Evolutionary conservation across 2,797 vertebrate genomes (phyloP).

Genomic region (Podarcis lilfordi): DNA sequence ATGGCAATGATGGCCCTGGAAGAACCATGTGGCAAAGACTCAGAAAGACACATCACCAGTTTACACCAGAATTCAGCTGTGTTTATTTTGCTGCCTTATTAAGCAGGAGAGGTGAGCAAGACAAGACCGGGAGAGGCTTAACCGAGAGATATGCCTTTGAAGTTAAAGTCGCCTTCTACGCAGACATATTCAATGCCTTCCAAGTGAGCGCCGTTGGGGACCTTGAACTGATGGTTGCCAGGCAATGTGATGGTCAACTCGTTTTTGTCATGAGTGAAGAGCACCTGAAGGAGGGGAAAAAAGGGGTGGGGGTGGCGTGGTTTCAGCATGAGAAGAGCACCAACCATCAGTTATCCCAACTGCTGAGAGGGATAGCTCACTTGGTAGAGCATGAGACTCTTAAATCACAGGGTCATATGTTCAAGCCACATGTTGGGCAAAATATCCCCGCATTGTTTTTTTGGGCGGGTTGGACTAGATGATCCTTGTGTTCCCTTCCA

Average conservation of each 20-base stretch:
- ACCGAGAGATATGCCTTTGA: slow-evolving; percentile 72
- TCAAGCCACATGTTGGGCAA: no score
- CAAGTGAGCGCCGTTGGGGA: slow-evolving; percentile 74
- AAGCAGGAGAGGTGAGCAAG: slow-evolving; percentile 5
- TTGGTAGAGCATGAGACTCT: no score
- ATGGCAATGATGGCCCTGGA: not conserved
- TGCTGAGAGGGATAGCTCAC: no score
- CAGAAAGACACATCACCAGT: slow-evolving; percentile 4
- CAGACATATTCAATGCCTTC: slow-evolving; percentile 72
- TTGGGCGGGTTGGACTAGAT: no score
- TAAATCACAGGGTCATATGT: no score
- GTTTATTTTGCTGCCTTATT: slow-evolving; percentile 51
- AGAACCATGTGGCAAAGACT: not conserved
- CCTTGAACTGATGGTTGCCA: slow-evolving; percentile 71
- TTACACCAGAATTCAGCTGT: slow-evolving; percentile 66
- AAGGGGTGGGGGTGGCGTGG: not conserved
- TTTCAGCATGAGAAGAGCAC: not conserved
- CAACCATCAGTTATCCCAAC: not conserved
- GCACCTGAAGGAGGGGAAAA: slow-evolving; percentile 61
- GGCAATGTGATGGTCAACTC: slow-evolving; percentile 74
- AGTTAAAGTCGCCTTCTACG: slow-evolving; percentile 70
- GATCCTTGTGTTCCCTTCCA: no score
- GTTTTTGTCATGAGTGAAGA: slow-evolving; percentile 59
- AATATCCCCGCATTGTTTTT: no score
- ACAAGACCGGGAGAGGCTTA: slow-evolving; percentile 42